Conservation (phyloP, 2,888 invertebrate genomes). For the Rhimphoctona megacephalus region DNA sequence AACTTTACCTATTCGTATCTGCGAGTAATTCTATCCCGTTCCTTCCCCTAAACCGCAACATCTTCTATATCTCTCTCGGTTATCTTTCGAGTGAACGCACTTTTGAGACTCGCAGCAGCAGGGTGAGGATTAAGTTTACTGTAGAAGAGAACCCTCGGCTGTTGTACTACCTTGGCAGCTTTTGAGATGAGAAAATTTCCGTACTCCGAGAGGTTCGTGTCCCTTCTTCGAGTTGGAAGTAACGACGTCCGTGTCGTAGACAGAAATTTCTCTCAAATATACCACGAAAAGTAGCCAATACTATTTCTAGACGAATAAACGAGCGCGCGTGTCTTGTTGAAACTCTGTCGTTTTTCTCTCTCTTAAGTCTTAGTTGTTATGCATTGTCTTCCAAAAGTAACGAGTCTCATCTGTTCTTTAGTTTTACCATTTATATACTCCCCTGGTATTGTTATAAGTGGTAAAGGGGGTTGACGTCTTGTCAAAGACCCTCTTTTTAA, state of each 20-base stretch:
- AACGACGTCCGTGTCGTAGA: conserved; percentile 8
- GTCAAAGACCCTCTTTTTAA: neutral
- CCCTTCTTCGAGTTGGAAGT: conserved; percentile 14
- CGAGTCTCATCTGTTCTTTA: conserved; percentile 31
- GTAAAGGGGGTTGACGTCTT: neutral
- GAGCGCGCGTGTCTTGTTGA: neutral
- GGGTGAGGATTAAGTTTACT: conserved; percentile 42
- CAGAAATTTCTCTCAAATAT: conserved; percentile 49
- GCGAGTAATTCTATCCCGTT: conserved; percentile 4
- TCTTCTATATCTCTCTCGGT: conserved; percentile 24
- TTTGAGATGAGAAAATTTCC: conserved; percentile 23
- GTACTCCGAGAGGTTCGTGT: conserved; percentile 4
- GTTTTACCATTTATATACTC: conserved; percentile 1
- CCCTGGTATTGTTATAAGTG: neutral
- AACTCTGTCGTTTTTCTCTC: neutral
- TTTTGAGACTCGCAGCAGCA: conserved; percentile 12
- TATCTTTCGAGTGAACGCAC: conserved; percentile 60
- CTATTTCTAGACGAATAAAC: conserved; percentile 33
- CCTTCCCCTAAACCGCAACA: neutral
- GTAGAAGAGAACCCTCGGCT: conserved; percentile 30
- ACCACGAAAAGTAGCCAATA: conserved; percentile 24
- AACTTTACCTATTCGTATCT: conserved; percentile 54
- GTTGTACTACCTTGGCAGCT: conserved; percentile 11
- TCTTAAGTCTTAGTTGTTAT: conserved; percentile 45
- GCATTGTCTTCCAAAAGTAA: conserved; percentile 39